phyloP scores from a whole-genome alignment of 1,140 invertebrate species.

The Brachionus rotundiformis region DNA sequence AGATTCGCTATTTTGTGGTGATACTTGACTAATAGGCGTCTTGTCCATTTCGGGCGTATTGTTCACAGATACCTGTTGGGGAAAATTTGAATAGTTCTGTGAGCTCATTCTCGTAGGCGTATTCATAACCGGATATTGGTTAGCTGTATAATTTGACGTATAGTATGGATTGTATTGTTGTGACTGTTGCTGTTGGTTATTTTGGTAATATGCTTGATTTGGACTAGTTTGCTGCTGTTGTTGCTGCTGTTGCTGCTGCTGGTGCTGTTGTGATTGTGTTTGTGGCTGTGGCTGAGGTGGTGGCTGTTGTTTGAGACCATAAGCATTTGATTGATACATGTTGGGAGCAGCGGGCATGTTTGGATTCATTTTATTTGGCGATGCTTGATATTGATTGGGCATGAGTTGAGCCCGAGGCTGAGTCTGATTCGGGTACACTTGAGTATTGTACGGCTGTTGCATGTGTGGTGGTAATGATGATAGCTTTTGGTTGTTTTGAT shows the following conservation, averaged over 20 bases:
- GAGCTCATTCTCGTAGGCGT: neutral
- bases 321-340: neutral
- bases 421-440: neutral
- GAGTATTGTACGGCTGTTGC: constrained; percentile 7
- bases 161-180: neutral
- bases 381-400: constrained; percentile 21
- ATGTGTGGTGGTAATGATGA: neutral
- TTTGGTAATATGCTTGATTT: neutral
- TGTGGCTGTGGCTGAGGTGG: neutral
- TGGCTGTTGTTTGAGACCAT: neutral
- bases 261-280: neutral
- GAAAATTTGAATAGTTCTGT: neutral
- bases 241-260: neutral
- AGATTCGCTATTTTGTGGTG: neutral
- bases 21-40: neutral
- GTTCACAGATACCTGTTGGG: neutral
- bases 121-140: neutral
- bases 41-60: neutral
- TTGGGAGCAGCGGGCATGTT: neutral
- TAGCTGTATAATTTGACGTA: neutral
- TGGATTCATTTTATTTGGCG: constrained; percentile 11
- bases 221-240: constrained; percentile 18
- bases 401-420: constrained; percentile 6
- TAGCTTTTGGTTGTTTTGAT: neutral
- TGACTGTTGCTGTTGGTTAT: neutral